Conservation (phyloP, 1,140 invertebrate genomes). For the Ceratosolen solmsi region DNA sequence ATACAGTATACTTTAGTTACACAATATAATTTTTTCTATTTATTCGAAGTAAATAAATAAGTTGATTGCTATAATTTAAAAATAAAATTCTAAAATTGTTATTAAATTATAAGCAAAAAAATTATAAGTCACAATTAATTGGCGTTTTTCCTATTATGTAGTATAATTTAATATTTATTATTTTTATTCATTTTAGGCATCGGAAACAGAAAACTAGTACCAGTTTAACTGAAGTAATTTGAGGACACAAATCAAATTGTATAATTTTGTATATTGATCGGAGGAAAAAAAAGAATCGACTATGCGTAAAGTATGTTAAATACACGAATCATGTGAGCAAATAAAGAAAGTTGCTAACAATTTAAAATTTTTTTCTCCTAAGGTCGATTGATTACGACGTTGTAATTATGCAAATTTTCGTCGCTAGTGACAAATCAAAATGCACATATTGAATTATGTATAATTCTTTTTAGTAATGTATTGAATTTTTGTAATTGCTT, state of each 20-base stretch:
- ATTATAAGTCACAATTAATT: too few relatives aligned
- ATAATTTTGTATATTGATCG: conserved; percentile 50
- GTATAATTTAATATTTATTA: conserved; percentile 8
- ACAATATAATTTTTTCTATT: too few relatives aligned
- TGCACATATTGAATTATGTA: conserved; percentile 40
- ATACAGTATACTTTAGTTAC: too few relatives aligned
- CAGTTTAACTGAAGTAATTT: conserved; percentile 45
- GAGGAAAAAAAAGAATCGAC: conserved; percentile 26
- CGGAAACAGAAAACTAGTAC: conserved; percentile 69
- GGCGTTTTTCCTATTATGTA: background rate
- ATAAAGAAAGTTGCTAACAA: conserved; percentile 22
- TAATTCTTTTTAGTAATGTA: conserved; percentile 38
- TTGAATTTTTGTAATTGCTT: conserved; percentile 31
- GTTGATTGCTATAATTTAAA: too few relatives aligned
- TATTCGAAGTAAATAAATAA: too few relatives aligned
- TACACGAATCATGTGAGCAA: conserved; percentile 44
- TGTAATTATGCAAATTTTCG: conserved; percentile 46
- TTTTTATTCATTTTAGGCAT: conserved; percentile 63
- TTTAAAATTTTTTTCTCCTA: conserved; percentile 32
- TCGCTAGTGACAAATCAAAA: conserved; percentile 19
- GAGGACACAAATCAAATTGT: conserved; percentile 38
- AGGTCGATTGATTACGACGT: conserved; percentile 28
- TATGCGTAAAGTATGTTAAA: conserved; percentile 40
- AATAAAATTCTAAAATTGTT: too few relatives aligned
- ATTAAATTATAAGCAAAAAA: too few relatives aligned